phyloP scores from a whole-genome alignment of 2,797 vertebrate genomes.

The Poeciliopsis paucimaculata region DNA sequence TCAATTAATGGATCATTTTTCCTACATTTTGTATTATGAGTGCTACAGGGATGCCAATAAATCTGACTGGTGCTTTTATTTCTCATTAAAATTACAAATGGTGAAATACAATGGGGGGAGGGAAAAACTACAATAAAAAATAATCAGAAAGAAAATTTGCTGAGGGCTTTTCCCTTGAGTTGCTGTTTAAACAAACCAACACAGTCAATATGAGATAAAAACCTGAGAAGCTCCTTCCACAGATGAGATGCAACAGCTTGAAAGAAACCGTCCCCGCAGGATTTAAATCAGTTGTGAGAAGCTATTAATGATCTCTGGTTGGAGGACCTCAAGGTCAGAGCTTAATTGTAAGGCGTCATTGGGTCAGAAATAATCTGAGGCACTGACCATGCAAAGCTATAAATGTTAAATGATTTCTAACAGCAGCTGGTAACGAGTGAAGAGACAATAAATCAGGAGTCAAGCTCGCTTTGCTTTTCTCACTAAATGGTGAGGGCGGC shows the following conservation, averaged over 20 bases:
- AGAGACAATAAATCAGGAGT: neutral
- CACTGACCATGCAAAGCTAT: neutral
- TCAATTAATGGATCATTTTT: neutral
- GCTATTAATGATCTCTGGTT: conserved; percentile 1
- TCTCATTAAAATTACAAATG: conserved; percentile 4
- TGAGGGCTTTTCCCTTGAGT: neutral
- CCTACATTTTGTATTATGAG: neutral
- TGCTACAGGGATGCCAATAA: neutral
- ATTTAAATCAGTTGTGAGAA: conserved; percentile 6
- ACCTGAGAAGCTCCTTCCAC: neutral
- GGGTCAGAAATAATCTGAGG: conserved; percentile 1
- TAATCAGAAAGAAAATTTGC: neutral
- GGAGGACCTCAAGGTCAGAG: neutral
- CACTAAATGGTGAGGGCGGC: neutral
- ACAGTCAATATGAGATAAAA: neutral
- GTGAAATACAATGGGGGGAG: neutral
- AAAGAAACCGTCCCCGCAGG: neutral
- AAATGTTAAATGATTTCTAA: conserved; percentile 1
- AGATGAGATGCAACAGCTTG: conserved; percentile 9
- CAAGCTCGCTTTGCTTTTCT: neutral
- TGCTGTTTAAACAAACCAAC: conserved; percentile 7
- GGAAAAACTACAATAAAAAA: neutral
- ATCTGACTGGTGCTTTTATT: neutral
- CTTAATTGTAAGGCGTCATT: neutral
- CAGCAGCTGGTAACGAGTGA: neutral